Evolutionary conservation across 2,888 invertebrate genomes (phyloP).

Genomic region (Sinhomidia bicolor): DNA sequence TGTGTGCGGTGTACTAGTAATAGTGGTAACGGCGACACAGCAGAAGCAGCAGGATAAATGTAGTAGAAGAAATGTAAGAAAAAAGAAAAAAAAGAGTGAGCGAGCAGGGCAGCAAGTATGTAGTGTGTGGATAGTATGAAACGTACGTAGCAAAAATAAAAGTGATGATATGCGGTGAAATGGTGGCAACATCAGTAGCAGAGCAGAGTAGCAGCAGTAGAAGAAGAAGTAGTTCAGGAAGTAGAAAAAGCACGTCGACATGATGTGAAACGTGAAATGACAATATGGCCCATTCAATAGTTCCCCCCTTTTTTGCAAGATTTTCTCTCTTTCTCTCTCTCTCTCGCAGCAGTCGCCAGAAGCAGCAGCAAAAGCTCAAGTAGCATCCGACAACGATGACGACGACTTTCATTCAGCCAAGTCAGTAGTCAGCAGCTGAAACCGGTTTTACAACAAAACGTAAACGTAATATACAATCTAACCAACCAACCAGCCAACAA

Average conservation of each 20-base stretch:
- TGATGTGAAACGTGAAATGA: slow-evolving; percentile 69
- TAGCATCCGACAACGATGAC: slow-evolving; percentile 8
- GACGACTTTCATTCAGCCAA: background rate
- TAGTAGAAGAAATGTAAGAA: slow-evolving; percentile 25
- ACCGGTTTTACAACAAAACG: slow-evolving; percentile 16
- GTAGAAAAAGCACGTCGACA: slow-evolving; percentile 62
- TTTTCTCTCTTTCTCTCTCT: slow-evolving; percentile 1
- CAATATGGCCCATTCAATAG: slow-evolving; percentile 65
- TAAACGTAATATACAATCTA: background rate
- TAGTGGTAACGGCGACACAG: background rate
- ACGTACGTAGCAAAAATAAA: no score
- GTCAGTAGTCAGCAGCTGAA: background rate
- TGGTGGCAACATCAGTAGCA: slow-evolving; percentile 46
- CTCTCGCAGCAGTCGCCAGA: slow-evolving; percentile 18
- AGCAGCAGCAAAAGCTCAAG: slow-evolving; percentile 9
- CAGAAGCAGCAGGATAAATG: slow-evolving; percentile 23
- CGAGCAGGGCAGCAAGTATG: background rate
- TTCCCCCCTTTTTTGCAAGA: slow-evolving; percentile 40
- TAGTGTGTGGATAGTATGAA: no score
- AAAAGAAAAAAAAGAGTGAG: slow-evolving; percentile 7
- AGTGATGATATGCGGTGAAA: slow-evolving; percentile 48
- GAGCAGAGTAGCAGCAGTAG: slow-evolving; percentile 39
- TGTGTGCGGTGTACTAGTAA: background rate
- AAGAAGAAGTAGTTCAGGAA: slow-evolving; percentile 47
- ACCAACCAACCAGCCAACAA: no score